Conservation (phyloP, 2,797 vertebrate species). For the Choloepus didactylus region DNA sequence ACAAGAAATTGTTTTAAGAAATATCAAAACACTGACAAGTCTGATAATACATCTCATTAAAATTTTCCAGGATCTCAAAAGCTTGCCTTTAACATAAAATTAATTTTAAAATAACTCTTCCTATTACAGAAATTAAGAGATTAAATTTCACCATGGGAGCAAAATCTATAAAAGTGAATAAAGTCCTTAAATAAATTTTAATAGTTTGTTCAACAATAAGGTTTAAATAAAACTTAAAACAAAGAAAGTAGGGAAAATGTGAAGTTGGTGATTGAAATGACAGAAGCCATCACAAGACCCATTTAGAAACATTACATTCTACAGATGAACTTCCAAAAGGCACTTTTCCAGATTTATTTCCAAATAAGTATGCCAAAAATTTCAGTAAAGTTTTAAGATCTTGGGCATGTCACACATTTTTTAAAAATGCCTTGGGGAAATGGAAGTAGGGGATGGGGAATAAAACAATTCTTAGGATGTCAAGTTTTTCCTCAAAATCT, state of each 20-base stretch:
- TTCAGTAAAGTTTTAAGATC: conserved; percentile 27
- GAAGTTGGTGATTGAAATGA: not conserved
- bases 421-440: not conserved
- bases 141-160: not conserved
- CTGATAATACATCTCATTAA: not conserved
- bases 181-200: not conserved
- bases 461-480: conserved; percentile 4
- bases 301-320: not conserved
- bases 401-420: not conserved
- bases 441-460: not conserved
- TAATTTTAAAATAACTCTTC: conserved; percentile 38
- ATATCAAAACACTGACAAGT: not conserved
- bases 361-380: conserved; percentile 49
- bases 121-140: not conserved
- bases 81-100: not conserved
- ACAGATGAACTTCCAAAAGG: conserved; percentile 33
- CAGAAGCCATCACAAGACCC: not conserved
- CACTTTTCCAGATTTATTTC: not conserved
- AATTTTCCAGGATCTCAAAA: conserved; percentile 26
- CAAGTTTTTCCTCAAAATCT: conserved; percentile 33
- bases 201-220: not conserved
- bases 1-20: conserved; percentile 29
- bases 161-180: not conserved
- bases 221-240: conserved; percentile 42
- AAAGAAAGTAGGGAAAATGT: not conserved